A percentile compares a stretch with the other conserved stretches of the same genome.
These are phyloP conservation scores for Drosophila kokeensis DNA, from an alignment of 2,888 invertebrate genomes.

Conservation along the genomic window DNA sequence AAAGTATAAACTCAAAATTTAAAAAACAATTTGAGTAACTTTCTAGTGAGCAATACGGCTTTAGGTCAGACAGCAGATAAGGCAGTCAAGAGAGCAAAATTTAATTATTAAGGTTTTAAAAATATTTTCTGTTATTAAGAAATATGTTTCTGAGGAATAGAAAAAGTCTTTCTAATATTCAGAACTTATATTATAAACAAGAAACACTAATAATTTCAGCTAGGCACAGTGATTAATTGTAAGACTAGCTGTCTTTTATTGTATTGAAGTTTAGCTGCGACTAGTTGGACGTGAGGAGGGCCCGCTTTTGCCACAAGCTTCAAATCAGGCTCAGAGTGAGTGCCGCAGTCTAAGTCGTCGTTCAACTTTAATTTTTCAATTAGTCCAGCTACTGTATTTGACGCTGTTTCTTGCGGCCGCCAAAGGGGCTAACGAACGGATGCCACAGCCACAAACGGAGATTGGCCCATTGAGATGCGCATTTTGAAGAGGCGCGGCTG, in stretches of 20 bases:
- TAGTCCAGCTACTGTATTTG: slow-evolving; percentile 82
- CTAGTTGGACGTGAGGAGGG: background rate
- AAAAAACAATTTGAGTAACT: too few relatives aligned
- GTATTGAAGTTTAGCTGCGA: background rate
- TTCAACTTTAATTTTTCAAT: slow-evolving; percentile 75
- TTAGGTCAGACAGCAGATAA: too few relatives aligned
- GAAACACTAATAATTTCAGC: background rate
- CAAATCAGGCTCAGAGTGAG: slow-evolving; percentile 6
- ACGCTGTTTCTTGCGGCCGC: slow-evolving; percentile 45
- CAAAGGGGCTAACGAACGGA: slow-evolving; percentile 57
- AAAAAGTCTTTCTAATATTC: background rate
- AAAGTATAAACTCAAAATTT: too few relatives aligned
- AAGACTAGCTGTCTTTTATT: background rate
- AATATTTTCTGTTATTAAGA: too few relatives aligned
- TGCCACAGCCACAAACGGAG: slow-evolving; percentile 14
- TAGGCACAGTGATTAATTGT: background rate
- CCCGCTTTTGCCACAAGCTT: background rate
- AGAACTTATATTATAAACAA: background rate
- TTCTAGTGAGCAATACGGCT: too few relatives aligned
- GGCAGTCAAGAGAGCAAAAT: background rate
- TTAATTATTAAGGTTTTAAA: too few relatives aligned
- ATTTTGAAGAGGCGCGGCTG: slow-evolving; percentile 42
- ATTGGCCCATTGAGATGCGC: slow-evolving; percentile 30
- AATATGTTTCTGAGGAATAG: background rate
- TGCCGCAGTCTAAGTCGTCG: slow-evolving; percentile 8